Base-by-base conservation (phyloP, 2,797 vertebrate species). In the Thalassophryne amazonica region DNA sequence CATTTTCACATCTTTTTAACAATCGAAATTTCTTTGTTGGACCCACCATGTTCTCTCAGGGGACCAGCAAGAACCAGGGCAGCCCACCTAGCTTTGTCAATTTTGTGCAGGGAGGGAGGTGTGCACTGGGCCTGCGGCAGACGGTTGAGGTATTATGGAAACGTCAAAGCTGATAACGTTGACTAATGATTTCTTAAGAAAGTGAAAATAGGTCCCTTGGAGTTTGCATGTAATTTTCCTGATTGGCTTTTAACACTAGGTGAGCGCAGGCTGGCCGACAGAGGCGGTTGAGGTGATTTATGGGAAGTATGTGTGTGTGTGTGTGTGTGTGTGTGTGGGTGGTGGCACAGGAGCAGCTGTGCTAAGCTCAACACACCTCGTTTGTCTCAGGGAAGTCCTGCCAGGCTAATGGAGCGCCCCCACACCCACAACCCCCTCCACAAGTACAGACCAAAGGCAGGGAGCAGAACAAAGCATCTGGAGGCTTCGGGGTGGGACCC, bases 221-320 rank as follows among this genome's bases (percentile, higher is more conserved):
- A 93, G 93, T 93, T 94, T 93, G 93, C 90, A 87, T 92, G 91
- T 94, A 93, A 96, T 97, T 95, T 95, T 88, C 91, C 92, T 96
- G 94, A 98, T 97, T 96, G 94, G 92, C 93, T 97, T 98, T 98
- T 98, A 98, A 96, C 94, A 93, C 85, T 60, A 75, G 84, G 83
- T 55, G 78, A 83, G 83, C 73, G 41, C 85, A 86, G 89, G 81
- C 80, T 56, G 85, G 80, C 85, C 88, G 91, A 75, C 77, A 37
- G 88, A 73, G 71, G 40, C 80, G 89, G 85, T 87, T 89, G 85
- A 76, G 75, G 88, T 96, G 94, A 98, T 98, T 96, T 97, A 97
- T 98, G 92, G 83, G 88, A 71, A 50, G 28, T 49, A 13, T 33
- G 64, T 41, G 60, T 54, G 49, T 20, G 15, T 47, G 52, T 60